Evolutionary conservation across 2,113 vertebrate genomes (phyloP).

Genomic region (Labeo rohita): DNA sequence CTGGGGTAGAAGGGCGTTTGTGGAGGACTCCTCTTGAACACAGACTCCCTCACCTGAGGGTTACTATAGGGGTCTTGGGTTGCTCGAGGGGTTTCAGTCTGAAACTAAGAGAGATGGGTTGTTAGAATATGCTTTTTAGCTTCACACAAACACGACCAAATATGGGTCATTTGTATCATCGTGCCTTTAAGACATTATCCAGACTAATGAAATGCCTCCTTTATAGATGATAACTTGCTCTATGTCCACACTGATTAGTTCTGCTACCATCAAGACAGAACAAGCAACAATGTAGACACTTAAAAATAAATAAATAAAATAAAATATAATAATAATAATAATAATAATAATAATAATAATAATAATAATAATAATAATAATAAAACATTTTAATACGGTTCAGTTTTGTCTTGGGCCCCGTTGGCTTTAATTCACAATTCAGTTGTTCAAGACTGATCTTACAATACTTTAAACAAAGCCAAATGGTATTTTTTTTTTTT

Average conservation of each 20-base stretch:
- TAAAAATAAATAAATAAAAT: not conserved
- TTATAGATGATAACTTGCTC: conserved; percentile 52
- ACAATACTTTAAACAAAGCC: too few relatives aligned
- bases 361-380: too few relatives aligned
- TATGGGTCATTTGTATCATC: conserved; percentile 51
- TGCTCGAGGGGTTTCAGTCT: conserved; percentile 55
- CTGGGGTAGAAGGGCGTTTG: conserved; percentile 67
- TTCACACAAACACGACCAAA: too few relatives aligned
- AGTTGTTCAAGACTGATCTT: too few relatives aligned
- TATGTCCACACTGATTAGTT: conserved; percentile 55
- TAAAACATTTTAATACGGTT: too few relatives aligned
- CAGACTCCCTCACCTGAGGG: conserved; percentile 63
- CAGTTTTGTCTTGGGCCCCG: not conserved
- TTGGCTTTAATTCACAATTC: not conserved
- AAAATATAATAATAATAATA: not conserved
- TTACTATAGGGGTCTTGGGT: conserved; percentile 60
- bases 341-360: too few relatives aligned
- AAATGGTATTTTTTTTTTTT: too few relatives aligned
- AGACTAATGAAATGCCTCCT: conserved; percentile 61
- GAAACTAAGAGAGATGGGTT: conserved; percentile 58
- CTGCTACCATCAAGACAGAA: conserved; percentile 53
- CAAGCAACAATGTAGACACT: conserved; percentile 51
- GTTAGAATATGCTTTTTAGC: not conserved
- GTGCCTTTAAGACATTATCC: conserved; percentile 64
- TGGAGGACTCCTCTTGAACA: conserved; percentile 61